A percentile compares a stretch with the other conserved stretches of the same genome.
These are phyloP conservation scores for Lucilia sericata DNA, from an alignment of 1,140 invertebrate genomes.

Conservation along the genomic window DNA sequence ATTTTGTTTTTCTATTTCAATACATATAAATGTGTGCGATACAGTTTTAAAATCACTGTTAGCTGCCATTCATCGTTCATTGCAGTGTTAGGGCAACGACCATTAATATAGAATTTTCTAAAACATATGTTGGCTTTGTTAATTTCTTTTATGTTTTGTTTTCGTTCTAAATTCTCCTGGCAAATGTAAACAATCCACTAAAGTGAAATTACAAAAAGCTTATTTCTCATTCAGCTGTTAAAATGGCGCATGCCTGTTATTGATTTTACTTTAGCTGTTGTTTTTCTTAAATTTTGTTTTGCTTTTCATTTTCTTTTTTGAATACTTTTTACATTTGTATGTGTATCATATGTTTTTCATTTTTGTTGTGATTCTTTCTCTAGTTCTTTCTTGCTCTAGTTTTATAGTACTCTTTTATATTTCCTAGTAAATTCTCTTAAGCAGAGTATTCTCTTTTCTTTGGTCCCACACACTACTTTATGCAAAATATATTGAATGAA, in stretches of 20 bases:
- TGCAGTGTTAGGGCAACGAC: neutral
- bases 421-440: neutral
- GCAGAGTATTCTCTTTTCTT: neutral
- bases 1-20: neutral
- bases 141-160: neutral
- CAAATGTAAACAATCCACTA: neutral
- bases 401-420: neutral
- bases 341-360: neutral
- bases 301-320: neutral
- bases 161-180: neutral
- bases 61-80: neutral
- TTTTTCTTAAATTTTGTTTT: neutral
- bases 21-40: neutral
- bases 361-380: neutral
- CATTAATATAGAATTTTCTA: neutral
- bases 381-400: neutral
- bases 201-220: conserved; percentile 3
- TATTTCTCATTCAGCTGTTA: neutral
- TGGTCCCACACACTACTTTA: neutral
- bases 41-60: conserved; percentile 32
- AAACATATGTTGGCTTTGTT: neutral
- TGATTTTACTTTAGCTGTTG: neutral
- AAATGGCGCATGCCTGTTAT: neutral
- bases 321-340: neutral
- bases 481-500: conserved; percentile 7